These are phyloP conservation scores for Acleris sparsana DNA, from an alignment of 2,888 invertebrate genomes.

Conservation along the genomic window DNA sequence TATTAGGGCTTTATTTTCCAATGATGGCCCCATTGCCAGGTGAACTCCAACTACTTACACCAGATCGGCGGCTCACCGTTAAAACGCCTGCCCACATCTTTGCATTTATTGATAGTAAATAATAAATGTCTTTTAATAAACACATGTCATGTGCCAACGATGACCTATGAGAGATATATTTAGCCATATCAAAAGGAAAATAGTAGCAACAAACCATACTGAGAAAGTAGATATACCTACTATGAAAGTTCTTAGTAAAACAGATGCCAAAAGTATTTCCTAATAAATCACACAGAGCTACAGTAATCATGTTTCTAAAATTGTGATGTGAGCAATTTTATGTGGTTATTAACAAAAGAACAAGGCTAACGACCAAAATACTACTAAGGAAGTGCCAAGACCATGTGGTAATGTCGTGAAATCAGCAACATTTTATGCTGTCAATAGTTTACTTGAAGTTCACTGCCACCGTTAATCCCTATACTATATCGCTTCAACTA, in stretches of 20 bases:
- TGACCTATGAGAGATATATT: conserved; percentile 2
- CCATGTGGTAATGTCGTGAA: conserved; percentile 26
- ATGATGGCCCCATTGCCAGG: too few relatives aligned
- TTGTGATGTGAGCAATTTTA: background rate
- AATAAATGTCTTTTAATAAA: conserved; percentile 2
- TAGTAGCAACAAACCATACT: background rate
- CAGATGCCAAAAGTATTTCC: background rate
- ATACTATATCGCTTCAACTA: conserved; percentile 9
- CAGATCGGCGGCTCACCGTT: too few relatives aligned
- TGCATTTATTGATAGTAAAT: background rate
- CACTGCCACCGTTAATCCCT: conserved; percentile 14
- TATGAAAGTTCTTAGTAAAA: background rate
- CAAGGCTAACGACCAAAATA: conserved; percentile 71
- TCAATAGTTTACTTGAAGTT: conserved; percentile 35
- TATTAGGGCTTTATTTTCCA: too few relatives aligned
- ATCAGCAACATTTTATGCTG: conserved; percentile 43
- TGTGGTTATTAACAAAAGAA: conserved; percentile 41
- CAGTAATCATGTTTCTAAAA: conserved; percentile 7
- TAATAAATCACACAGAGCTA: background rate
- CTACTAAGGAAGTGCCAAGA: conserved; percentile 65
- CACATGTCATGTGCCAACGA: background rate
- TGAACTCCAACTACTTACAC: too few relatives aligned
- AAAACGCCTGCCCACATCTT: too few relatives aligned
- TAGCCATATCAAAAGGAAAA: conserved; percentile 9
- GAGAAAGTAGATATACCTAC: conserved; percentile 3